Evolutionary conservation across 1,140 invertebrate genomes (phyloP).

Genomic region (Saccostrea echinata): DNA sequence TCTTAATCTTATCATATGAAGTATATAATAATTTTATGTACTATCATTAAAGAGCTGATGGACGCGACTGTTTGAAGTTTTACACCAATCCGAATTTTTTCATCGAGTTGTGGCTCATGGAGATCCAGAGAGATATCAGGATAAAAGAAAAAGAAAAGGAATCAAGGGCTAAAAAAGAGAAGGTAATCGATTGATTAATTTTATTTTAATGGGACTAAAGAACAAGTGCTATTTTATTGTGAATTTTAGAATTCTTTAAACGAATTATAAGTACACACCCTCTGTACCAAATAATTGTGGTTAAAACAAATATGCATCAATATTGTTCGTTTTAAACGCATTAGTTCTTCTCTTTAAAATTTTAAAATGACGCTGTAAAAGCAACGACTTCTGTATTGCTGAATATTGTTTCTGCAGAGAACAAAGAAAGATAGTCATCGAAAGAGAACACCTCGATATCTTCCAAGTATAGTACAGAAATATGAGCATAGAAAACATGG

Average conservation of each 20-base stretch:
- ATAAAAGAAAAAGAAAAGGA: constrained; percentile 70
- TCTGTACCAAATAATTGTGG: too few relatives aligned
- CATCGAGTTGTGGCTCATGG: constrained; percentile 98
- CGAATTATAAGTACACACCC: too few relatives aligned
- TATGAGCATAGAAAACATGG: constrained; percentile 66
- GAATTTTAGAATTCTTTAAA: too few relatives aligned
- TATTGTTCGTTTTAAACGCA: too few relatives aligned
- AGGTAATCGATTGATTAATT: constrained; percentile 40
- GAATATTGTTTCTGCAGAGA: constrained; percentile 57
- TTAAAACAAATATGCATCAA: too few relatives aligned
- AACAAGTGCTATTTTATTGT: too few relatives aligned
- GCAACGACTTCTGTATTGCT: neutral
- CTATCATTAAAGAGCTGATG: constrained; percentile 89
- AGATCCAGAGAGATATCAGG: constrained; percentile 96
- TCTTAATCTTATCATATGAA: too few relatives aligned
- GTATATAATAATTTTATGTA: neutral
- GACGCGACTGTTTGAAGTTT: constrained; percentile 97
- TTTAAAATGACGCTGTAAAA: too few relatives aligned
- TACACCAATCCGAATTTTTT: constrained; percentile 99
- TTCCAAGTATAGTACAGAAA: constrained; percentile 67
- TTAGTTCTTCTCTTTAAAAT: too few relatives aligned
- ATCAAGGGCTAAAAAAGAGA: constrained; percentile 66
- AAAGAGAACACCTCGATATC: constrained; percentile 57
- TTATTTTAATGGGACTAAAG: too few relatives aligned
- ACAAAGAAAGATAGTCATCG: constrained; percentile 53